phyloP scores from a whole-genome alignment of 2,797 vertebrate genomes.

The Eulemur albifrons region DNA sequence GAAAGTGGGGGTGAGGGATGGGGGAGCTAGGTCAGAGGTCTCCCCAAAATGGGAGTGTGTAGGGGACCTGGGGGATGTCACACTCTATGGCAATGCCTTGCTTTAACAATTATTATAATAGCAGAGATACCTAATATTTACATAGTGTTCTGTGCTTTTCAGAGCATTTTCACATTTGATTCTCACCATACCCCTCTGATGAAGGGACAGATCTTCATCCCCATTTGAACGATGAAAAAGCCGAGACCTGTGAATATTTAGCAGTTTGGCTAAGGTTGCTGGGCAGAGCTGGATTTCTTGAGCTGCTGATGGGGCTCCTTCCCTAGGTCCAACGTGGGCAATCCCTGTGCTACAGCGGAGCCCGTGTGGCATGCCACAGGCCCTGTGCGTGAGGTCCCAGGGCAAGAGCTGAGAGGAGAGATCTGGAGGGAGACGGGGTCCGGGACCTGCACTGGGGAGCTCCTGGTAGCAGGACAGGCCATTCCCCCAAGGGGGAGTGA shows the following conservation, averaged over 20 bases:
- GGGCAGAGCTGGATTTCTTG: background rate
- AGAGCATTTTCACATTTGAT: background rate
- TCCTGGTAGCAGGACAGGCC: background rate
- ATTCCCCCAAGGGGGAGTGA: background rate
- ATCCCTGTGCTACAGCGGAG: background rate
- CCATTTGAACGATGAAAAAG: background rate
- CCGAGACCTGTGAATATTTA: background rate
- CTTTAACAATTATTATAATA: background rate
- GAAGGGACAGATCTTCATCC: background rate
- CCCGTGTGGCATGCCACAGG: background rate
- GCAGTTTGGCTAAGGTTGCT: background rate
- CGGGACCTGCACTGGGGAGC: rapidly evolving
- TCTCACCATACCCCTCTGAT: background rate
- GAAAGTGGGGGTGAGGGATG: background rate
- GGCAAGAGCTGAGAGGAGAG: background rate
- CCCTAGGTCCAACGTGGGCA: background rate
- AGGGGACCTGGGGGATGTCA: background rate
- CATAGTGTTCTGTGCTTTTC: background rate
- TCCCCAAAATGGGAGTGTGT: background rate
- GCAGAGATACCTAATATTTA: background rate
- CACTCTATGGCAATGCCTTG: background rate
- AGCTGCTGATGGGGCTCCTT: background rate
- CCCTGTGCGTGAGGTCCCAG: background rate
- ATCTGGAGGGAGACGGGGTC: background rate
- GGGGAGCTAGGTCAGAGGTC: background rate